Conservation (phyloP, 2,113 vertebrate species). For the Gasterosteus aculeatus region DNA sequence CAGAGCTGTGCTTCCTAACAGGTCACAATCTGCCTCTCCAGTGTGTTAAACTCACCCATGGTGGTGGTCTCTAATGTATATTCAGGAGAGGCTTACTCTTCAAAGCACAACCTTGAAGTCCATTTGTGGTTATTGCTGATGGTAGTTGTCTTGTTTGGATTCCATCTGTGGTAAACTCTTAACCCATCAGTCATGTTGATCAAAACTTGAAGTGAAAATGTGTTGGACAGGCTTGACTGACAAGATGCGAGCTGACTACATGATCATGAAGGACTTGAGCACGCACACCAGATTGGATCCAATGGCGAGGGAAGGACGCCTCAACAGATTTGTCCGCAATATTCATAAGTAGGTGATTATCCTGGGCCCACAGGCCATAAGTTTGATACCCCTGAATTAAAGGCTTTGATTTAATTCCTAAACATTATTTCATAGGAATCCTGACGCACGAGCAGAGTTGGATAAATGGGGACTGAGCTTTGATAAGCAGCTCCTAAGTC, state of each 20-base stretch:
- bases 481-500: constrained; percentile 84
- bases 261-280: constrained; percentile 90
- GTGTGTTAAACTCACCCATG: neutral
- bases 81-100: neutral
- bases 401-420: constrained; percentile 21
- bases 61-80: neutral
- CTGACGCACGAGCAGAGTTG: constrained; percentile 86
- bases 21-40: constrained; percentile 69
- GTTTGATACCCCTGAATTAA: neutral
- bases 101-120: neutral
- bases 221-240: constrained; percentile 87
- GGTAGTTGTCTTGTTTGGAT: neutral
- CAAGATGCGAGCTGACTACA: constrained; percentile 90
- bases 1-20: constrained; percentile 94
- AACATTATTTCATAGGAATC: constrained; percentile 78
- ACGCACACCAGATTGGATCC: constrained; percentile 87
- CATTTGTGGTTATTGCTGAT: neutral
- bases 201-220: neutral
- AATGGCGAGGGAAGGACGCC: constrained; percentile 85
- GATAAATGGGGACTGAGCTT: constrained; percentile 91
- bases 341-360: constrained; percentile 82
- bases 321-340: constrained; percentile 82
- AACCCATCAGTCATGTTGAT: neutral
- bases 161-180: neutral
- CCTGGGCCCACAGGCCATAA: too few relatives aligned